Evolutionary conservation across 2,797 vertebrate species (phyloP).

Genomic region (Schizopygopsis malacanthus): DNA sequence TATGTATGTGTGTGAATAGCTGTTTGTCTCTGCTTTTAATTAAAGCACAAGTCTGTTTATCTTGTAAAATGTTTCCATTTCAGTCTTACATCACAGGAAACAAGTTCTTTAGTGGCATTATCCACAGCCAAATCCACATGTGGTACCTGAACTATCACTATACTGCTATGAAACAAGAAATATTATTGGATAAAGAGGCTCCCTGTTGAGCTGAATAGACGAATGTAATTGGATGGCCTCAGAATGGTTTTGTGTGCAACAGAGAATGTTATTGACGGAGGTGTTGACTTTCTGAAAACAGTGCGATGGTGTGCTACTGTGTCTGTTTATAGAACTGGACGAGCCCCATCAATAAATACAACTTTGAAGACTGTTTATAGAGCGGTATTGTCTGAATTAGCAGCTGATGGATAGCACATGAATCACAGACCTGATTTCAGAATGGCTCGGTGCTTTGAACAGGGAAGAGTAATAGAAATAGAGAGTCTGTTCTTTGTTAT

Average conservation of each 20-base stretch:
- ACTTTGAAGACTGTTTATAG: conserved; percentile 44
- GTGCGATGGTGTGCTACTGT: conserved; percentile 9
- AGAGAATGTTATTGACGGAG: conserved; percentile 27
- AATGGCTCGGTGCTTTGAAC: conserved; percentile 1
- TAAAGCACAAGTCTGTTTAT: conserved; percentile 69
- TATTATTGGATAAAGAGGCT: conserved; percentile 60
- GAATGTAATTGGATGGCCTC: conserved; percentile 62
- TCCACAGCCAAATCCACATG: conserved; percentile 67
- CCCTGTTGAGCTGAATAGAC: conserved; percentile 34
- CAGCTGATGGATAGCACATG: conserved; percentile 37
- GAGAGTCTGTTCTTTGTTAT: conserved; percentile 14
- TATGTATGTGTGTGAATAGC: not conserved
- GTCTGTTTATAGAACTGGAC: conserved; percentile 41
- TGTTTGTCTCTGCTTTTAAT: conserved; percentile 64
- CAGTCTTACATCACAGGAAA: conserved; percentile 71
- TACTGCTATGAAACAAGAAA: conserved; percentile 37
- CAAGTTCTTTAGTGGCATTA: conserved; percentile 65
- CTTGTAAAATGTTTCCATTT: conserved; percentile 67
- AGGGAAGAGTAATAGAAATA: not conserved
- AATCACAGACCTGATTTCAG: conserved; percentile 17
- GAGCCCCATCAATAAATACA: conserved; percentile 33
- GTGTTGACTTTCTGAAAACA: conserved; percentile 35
- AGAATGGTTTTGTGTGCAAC: conserved; percentile 24
- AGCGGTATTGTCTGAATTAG: conserved; percentile 41
- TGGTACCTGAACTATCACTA: conserved; percentile 56